Evolutionary conservation across 1,140 invertebrate species (phyloP), one percentile per base, ranked within the genome.

Genomic region (Drosophila kanapiae): DNA sequence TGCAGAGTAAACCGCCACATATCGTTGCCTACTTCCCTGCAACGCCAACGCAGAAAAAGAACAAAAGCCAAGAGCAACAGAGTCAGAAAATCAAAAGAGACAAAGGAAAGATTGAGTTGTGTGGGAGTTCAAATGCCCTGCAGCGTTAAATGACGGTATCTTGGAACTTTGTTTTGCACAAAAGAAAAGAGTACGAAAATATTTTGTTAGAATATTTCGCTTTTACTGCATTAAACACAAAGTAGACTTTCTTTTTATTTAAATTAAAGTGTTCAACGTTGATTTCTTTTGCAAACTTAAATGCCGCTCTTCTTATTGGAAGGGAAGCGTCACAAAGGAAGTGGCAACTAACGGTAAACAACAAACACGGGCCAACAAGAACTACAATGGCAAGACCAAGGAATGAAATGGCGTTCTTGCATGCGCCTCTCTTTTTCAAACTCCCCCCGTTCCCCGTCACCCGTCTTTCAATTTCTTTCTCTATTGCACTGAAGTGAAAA

Each of bases 351-450:
- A 71, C 69, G 69, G 65, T 72, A 72, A 71, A 72, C 54, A 72
- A 72, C 68, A 51, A 70, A 48, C 51, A 40, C 23, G 11, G 33
- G 27, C 31, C 48, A 61, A 37, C 48, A 64, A 53, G 40, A 57
- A 56, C 35, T 53, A 54, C 27, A 35, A 16, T 38, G 40, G 16
- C 23, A 56, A 33, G 45, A 38, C 33, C 13, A 70, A 56, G 47
- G 38, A 49, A 60, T 75, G 59, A 86, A 80, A 91, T 84, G 75
- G 74, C 65, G 43, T 68, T 78, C 48, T 78, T 64, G 77, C 59
- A 78, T 74, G 80, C 54, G 57, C 49, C 27, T 59, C 54, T 69
- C 61, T 63, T 58, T 65, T 11, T 29, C 10, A 8, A 29, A 42
- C 65, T 43, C 23, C 8, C 37, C 10, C n/a, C 35, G 31, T 35